Percentiles rank a stretch among this genome's conserved stretches.
phyloP scores from a whole-genome alignment of 2,113 vertebrate species.

The Myanophis thanlyinensis region DNA sequence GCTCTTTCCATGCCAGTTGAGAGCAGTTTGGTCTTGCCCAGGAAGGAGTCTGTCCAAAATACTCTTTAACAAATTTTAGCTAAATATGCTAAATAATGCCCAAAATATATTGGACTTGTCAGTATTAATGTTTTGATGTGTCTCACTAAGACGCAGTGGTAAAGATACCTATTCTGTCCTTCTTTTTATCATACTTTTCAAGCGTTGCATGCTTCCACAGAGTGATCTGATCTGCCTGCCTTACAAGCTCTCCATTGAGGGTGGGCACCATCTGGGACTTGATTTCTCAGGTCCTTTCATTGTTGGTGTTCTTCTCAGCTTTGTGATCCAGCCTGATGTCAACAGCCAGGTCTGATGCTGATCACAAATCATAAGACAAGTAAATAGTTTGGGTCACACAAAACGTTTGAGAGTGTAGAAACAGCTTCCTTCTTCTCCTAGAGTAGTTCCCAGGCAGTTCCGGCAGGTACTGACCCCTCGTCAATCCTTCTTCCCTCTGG shows the following conservation, averaged over 20 bases:
- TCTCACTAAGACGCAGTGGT: no score
- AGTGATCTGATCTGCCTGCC: neutral
- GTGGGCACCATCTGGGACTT: neutral
- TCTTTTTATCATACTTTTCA: neutral
- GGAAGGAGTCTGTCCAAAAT: neutral
- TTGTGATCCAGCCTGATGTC: neutral
- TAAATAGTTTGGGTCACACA: neutral
- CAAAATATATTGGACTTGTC: neutral
- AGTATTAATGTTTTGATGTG: no score
- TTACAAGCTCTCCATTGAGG: neutral
- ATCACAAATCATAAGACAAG: neutral
- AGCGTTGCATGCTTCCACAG: neutral
- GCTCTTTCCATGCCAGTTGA: neutral
- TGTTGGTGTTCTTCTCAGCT: neutral
- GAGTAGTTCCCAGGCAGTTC: neutral
- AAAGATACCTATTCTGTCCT: no score
- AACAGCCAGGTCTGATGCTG: neutral
- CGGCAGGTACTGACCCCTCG: neutral
- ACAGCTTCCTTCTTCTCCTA: neutral
- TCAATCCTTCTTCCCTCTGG: neutral
- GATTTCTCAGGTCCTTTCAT: neutral
- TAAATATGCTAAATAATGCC: no score
- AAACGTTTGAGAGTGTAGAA: neutral
- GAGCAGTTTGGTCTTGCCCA: neutral
- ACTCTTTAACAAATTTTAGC: neutral